Conservation (phyloP, 2,797 vertebrate species). For the Cercopithecus hamlyni region DNA sequence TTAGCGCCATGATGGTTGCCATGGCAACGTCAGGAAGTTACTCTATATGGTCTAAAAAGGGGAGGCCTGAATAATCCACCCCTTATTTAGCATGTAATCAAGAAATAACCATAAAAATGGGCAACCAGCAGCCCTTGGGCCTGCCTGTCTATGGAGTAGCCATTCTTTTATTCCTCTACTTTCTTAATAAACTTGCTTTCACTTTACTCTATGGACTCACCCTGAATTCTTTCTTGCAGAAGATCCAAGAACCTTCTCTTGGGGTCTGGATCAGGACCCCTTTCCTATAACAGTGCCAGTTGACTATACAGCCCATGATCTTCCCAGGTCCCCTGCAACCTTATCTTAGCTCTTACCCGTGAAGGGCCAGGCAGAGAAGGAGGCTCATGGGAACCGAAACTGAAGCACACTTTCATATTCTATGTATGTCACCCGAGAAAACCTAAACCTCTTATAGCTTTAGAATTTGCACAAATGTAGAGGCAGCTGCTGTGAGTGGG, state of each 20-base stretch:
- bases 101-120: neutral
- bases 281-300: neutral
- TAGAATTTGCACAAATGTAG: neutral
- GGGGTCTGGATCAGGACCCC: neutral
- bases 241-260: neutral
- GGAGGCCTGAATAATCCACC: neutral
- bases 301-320: neutral
- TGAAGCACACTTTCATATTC: neutral
- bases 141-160: neutral
- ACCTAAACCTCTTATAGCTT: neutral
- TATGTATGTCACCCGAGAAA: neutral
- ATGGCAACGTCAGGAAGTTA: neutral
- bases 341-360: neutral
- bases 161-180: neutral
- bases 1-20: neutral
- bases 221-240: neutral
- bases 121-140: neutral
- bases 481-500: neutral
- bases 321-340: too few relatives aligned
- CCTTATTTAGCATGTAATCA: neutral
- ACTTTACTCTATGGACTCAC: neutral
- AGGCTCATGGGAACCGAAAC: accelerated
- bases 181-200: neutral
- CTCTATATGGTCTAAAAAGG: neutral
- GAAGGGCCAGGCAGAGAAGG: neutral